phyloP scores from a whole-genome alignment of 2,888 invertebrate species.

The Plutella xylostella region DNA sequence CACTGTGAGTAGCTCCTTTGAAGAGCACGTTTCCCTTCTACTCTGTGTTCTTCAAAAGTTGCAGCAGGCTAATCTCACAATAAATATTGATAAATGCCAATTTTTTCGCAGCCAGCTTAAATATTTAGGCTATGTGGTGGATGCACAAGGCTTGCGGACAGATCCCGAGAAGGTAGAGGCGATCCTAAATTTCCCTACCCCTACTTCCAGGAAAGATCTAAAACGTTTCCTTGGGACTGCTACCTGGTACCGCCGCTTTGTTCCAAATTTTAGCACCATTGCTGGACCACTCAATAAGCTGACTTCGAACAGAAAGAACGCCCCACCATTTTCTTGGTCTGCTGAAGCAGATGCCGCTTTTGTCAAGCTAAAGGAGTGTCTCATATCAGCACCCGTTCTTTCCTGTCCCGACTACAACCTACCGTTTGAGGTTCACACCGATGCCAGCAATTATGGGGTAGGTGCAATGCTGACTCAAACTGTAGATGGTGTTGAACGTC shows the following conservation, averaged over 20 bases:
- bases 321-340: constrained; percentile 21
- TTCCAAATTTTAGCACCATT: constrained; percentile 19
- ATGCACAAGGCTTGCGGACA: constrained; percentile 18
- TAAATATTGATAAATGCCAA: constrained; percentile 19
- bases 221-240: constrained; percentile 21
- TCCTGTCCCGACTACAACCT: constrained; percentile 1
- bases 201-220: constrained; percentile 20
- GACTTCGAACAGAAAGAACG: constrained; percentile 18
- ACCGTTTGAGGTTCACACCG: constrained; percentile 8
- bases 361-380: constrained; percentile 11
- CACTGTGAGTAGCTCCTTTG: constrained; percentile 13
- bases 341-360: constrained; percentile 20
- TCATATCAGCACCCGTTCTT: constrained; percentile 7
- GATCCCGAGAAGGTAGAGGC: no score
- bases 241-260: constrained; percentile 22
- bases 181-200: constrained; percentile 19
- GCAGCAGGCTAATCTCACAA: constrained; percentile 18
- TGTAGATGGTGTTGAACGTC: not conserved
- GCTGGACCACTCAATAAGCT: constrained; percentile 20
- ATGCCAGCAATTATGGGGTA: constrained; percentile 3
- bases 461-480: constrained; percentile 7
- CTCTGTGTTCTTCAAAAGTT: constrained; percentile 16
- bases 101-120: constrained; percentile 18
- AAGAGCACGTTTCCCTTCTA: constrained; percentile 17
- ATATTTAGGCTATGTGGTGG: constrained; percentile 20